These are phyloP conservation scores for Hemicrepidius hirtus DNA, from an alignment of 2,888 invertebrate genomes.

Conservation along the genomic window DNA sequence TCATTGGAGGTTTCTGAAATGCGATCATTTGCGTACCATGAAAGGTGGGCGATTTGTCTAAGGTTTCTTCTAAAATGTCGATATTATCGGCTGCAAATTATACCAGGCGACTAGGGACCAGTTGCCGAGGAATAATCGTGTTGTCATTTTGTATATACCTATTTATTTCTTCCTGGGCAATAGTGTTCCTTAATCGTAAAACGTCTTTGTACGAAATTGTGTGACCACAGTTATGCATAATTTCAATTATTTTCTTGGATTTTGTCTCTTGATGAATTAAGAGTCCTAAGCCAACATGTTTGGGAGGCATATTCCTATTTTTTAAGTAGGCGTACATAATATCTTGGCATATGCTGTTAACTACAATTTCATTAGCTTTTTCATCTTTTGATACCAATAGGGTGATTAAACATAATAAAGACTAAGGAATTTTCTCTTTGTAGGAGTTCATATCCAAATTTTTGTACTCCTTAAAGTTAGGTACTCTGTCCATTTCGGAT, in stretches of 20 bases:
- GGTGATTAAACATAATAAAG: neutral
- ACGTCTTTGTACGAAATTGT: conserved; percentile 41
- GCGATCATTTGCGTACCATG: too few relatives aligned
- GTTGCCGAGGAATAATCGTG: conserved; percentile 10
- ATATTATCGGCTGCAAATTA: conserved; percentile 56
- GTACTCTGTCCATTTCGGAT: conserved; percentile 7
- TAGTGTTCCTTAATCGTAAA: conserved; percentile 38
- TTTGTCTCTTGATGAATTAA: conserved; percentile 39
- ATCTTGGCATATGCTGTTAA: conserved; percentile 30
- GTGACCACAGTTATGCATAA: conserved; percentile 38
- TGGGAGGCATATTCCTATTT: conserved; percentile 16
- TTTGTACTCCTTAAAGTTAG: neutral
- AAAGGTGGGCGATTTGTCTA: conserved; percentile 54
- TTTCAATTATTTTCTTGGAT: conserved; percentile 41
- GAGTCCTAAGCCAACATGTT: conserved; percentile 40
- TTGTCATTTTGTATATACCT: conserved; percentile 40
- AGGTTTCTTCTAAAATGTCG: conserved; percentile 53
- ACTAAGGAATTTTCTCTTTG: neutral
- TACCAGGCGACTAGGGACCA: conserved; percentile 39
- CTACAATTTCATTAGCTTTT: neutral
- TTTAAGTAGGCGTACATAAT: conserved; percentile 18
- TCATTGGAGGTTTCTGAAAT: too few relatives aligned
- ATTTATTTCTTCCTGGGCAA: conserved; percentile 50
- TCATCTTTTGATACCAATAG: conserved; percentile 6
- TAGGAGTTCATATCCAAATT: neutral